Conservation (phyloP, 2,888 invertebrate species). For the Macaria liturata region DNA sequence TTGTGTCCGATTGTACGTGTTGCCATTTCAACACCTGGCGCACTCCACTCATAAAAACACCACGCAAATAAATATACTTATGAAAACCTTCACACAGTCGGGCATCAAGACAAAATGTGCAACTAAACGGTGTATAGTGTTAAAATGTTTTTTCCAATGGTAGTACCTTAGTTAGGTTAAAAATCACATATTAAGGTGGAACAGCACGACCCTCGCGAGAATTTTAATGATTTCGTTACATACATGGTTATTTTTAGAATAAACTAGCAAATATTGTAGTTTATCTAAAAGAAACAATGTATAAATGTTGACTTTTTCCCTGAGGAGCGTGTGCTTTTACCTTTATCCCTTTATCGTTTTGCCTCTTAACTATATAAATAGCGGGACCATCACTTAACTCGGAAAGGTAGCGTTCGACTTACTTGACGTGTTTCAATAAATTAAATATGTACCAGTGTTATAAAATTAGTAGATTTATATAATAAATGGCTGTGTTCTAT, state of each 20-base stretch:
- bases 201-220: no score
- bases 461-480: constrained; percentile 30
- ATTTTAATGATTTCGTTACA: no score
- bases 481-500: constrained; percentile 34
- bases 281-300: no score
- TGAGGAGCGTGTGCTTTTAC: no score
- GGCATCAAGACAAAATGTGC: constrained; percentile 56
- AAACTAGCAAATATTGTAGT: no score
- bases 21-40: not conserved
- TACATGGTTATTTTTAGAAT: no score
- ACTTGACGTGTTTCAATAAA: constrained; percentile 22
- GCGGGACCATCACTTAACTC: constrained; percentile 41
- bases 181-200: constrained; percentile 36
- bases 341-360: constrained; percentile 41
- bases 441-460: constrained; percentile 16
- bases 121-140: constrained; percentile 49
- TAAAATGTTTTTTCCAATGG: constrained; percentile 49
- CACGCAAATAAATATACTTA: no score
- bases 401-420: constrained; percentile 37
- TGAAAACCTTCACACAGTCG: constrained; percentile 36
- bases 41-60: not conserved
- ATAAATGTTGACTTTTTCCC: no score
- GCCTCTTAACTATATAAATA: constrained; percentile 40
- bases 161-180: constrained; percentile 50
- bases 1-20: constrained; percentile 40